Evolutionary conservation across 2,888 invertebrate genomes (phyloP).

Genomic region (Tenthredo notha): DNA sequence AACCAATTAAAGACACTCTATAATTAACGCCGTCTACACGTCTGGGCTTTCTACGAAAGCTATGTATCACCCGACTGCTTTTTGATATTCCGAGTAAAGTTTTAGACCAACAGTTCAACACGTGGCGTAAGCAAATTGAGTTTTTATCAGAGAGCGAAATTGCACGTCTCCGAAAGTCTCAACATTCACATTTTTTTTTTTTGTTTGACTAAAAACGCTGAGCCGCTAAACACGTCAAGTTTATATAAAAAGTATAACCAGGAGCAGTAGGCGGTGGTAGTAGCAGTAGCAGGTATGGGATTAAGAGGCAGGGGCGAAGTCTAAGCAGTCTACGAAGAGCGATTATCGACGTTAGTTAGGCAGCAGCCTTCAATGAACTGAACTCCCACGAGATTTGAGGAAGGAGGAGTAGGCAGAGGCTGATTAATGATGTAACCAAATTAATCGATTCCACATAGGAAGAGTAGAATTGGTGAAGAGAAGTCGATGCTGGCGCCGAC

Average conservation of each 20-base stretch:
- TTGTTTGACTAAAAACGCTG: not conserved
- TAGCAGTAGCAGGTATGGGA: slow-evolving; percentile 3
- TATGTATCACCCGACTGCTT: not conserved
- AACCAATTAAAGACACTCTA: slow-evolving; percentile 7
- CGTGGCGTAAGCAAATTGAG: not conserved
- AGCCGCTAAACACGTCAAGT: not conserved
- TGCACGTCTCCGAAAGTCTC: not conserved
- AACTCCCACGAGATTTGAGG: slow-evolving; percentile 44
- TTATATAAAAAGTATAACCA: not conserved
- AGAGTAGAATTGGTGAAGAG: slow-evolving; percentile 46
- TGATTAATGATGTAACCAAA: slow-evolving; percentile 56
- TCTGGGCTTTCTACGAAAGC: not conserved
- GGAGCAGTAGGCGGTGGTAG: not conserved
- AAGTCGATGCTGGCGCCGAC: slow-evolving; percentile 52
- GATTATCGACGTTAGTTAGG: slow-evolving; percentile 54
- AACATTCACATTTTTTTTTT: not conserved
- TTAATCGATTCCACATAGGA: slow-evolving; percentile 52
- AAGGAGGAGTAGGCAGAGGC: slow-evolving; percentile 1
- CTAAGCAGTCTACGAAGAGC: slow-evolving; percentile 54
- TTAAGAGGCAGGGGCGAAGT: not conserved
- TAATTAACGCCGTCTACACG: not conserved
- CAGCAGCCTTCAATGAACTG: slow-evolving; percentile 50
- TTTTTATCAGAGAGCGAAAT: not conserved
- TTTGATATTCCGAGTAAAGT: not conserved
- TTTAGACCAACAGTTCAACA: not conserved